A percentile compares a stretch with the other conserved stretches of the same genome.
phyloP scores from a whole-genome alignment of 2,113 vertebrate genomes.

The Hippocampus zosterae region DNA sequence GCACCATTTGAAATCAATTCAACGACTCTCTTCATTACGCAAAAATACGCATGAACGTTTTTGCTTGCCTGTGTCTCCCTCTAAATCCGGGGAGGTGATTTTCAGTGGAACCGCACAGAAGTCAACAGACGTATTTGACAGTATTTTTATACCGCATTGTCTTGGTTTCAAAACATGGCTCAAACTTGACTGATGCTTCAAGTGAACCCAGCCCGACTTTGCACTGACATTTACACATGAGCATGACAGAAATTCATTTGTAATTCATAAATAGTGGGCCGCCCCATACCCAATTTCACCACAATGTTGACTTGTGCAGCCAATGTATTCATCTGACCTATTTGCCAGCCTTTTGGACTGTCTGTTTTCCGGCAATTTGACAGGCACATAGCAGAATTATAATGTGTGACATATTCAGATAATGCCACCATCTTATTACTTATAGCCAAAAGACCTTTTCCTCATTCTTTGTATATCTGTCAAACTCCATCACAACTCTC shows the following conservation, averaged over 20 bases:
- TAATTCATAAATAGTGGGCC: constrained; percentile 38
- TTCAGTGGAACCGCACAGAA: background rate
- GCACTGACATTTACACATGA: constrained; percentile 32
- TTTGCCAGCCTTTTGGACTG: background rate
- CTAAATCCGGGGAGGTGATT: background rate
- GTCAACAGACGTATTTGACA: background rate
- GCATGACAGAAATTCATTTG: constrained; percentile 27
- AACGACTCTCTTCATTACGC: background rate
- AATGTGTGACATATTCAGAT: constrained; percentile 13
- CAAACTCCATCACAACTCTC: background rate
- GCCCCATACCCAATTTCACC: constrained; percentile 14
- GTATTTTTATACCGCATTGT: background rate
- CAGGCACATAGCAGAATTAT: constrained; percentile 1
- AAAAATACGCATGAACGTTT: background rate
- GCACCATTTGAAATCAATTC: background rate
- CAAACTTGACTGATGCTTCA: too few relatives aligned
- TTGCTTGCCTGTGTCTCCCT: background rate
- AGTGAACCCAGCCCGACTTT: constrained; percentile 8
- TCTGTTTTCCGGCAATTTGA: constrained; percentile 20
- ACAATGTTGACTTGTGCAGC: constrained; percentile 18
- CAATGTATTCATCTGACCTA: constrained; percentile 14
- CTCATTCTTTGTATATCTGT: background rate
- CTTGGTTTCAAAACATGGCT: too few relatives aligned
- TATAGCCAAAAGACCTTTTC: background rate
- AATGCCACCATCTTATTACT: constrained; percentile 16